A percentile compares a stretch with the other conserved stretches of the same genome.
These are phyloP conservation scores for Trichonephila inaurata DNA, from an alignment of 1,140 invertebrate genomes.

Conservation along the genomic window DNA sequence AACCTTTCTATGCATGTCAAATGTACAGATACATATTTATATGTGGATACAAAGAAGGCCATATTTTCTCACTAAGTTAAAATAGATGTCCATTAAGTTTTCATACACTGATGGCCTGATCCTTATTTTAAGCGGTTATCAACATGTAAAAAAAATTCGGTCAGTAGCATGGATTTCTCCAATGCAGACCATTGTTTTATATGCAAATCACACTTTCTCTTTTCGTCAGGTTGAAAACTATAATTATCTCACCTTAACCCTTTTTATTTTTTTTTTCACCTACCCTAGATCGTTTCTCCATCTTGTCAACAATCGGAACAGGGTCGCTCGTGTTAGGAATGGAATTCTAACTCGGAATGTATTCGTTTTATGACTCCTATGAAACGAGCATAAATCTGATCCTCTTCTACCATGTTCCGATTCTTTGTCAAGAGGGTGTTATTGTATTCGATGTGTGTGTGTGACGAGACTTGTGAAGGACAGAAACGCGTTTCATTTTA, in stretches of 20 bases:
- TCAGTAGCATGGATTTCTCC: not conserved
- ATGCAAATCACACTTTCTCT: constrained; percentile 51
- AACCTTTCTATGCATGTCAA: not conserved
- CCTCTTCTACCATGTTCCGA: not conserved
- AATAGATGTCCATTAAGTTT: not conserved
- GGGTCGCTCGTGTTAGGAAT: constrained; percentile 53
- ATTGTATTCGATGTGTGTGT: not conserved
- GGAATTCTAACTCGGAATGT: not conserved
- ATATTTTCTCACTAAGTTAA: not conserved
- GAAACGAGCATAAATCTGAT: not conserved
- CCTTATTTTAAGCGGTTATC: constrained; percentile 4
- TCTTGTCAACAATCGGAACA: constrained; percentile 46
- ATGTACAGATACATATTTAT: not conserved
- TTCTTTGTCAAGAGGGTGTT: not conserved
- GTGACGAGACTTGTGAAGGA: not conserved
- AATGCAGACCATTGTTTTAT: not conserved
- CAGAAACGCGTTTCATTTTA: not conserved
- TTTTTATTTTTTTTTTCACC: constrained; percentile 9
- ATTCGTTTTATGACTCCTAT: not conserved
- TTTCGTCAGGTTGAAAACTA: constrained; percentile 39
- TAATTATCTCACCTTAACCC: constrained; percentile 53
- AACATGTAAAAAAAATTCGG: constrained; percentile 22
- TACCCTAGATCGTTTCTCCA: constrained; percentile 17
- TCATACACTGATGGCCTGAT: not conserved
- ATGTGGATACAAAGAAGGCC: not conserved